Base-by-base conservation (phyloP, 2,797 vertebrate genomes). In the Decapterus maruadsi region DNA sequence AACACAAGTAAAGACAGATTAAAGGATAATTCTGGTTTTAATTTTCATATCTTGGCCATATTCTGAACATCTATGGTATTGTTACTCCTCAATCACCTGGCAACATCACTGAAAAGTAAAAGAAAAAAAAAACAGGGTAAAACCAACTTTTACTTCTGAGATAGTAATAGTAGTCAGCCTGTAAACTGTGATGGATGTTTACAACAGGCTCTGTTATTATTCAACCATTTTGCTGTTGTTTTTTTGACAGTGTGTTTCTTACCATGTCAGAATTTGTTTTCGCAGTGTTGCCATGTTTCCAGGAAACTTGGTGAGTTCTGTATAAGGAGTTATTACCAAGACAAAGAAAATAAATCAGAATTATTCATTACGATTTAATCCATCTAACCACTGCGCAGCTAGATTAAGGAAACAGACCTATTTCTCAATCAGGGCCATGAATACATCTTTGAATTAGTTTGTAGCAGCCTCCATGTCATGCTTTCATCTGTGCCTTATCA, bases 401-500 rank as follows among this genome's bases (percentile, higher is more conserved):
- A 6, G 4, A 65, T 54, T 59, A 61, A 6, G 11, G 8, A 20
- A 20, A 7, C 66, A 6, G 66, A 61, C 26, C 57, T 31, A 13
- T 64, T 74, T 66, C 26, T 75, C 43, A 51, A 53, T 70, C 70
- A 86, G 74, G 62, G 65, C 80, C 80, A 77, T 77, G 69, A 78
- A 82, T 85, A 78, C 75, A 77, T 84, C 55, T 69, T 72, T 77
- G 59, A 74, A 75, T 75, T 63, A 64, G 77, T 72, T 48, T 42
- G 14, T 56, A 31, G 11, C 70, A 31, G 11, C 70, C 56, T 81
- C 46, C 59, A 8, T 80, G 66, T 76, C 78, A 59, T 20, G 36
- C 82, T 78, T 84, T 77, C 85, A 84, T 89, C 71, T 91, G 80
- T 80, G 68, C 81, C 76, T 77, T 62, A 58, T 80, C 79, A 75